Base-by-base conservation (phyloP, 2,888 invertebrate genomes). In the Panopea generosa region DNA sequence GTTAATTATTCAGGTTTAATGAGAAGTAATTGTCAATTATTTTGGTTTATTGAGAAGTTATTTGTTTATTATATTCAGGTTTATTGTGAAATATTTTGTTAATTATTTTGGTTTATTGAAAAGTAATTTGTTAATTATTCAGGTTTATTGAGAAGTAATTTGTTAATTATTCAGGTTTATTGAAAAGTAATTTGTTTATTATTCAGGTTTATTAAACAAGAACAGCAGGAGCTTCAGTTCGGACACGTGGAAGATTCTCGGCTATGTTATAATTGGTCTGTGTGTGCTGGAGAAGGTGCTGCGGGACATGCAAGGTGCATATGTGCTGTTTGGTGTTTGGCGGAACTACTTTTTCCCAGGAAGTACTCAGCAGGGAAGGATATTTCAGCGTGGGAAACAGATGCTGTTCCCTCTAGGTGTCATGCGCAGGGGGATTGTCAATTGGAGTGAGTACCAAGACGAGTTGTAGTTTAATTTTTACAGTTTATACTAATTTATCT, bases 391-490 rank as follows among this genome's bases (percentile, higher is more conserved):
- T n/a, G 79, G 83, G 24, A 89, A 88, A 57, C 63, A 56, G 29
- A 79, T 72, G n/a, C 75, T 90, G 14, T 73, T 82, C 14, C 80
- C 85, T 6, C 61, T 90, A 26, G 90, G 89, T 11, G 53, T 88
- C 11, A 59, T 88, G 2, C 77, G 90, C 26, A 83, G 90, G 67
- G 59, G 84, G 6, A 26, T 90, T 33, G 78, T 90, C 1, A 88
- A 87, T 40, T 90, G 87, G 87, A 87, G 91, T 91, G 75, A 87
- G 86, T 71, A 16, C n/a, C n/a, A n/a, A n/a, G n/a, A n/a, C n/a
- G n/a, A n/a, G n/a, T n/a, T n/a, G n/a, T n/a, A n/a, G n/a, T n/a
- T n/a, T n/a, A n/a, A n/a, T n/a, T n/a, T n/a, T n/a, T n/a, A n/a
- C n/a, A n/a, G n/a, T n/a, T n/a, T n/a, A n/a, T n/a, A n/a, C n/a